Base-by-base conservation (phyloP, 2,113 vertebrate species). In the Ceyx margarethae region DNA sequence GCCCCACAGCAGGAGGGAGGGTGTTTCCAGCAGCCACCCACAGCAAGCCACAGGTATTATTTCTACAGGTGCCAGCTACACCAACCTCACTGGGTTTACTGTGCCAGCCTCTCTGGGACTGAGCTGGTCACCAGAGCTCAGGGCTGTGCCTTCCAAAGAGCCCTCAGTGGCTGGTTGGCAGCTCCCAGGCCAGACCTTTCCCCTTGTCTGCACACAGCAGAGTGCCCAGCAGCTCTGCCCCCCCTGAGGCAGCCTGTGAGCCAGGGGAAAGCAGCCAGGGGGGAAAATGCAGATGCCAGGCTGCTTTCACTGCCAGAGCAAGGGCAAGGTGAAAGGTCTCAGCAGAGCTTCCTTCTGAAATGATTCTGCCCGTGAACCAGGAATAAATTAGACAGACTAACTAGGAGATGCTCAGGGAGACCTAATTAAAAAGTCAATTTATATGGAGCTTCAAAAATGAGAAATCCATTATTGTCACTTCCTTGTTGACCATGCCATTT, bases 221-320 rank as follows among this genome's bases (percentile, higher is more conserved):
- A 68, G 58, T 35, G 33, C 13, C 14, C 26, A 75, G 68, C 2
- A 2, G 3, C 28, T 50, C 5, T 2, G 3, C 31, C 48, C 21
- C 23, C 58, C n/a, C 43, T 1, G 5, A 78, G 65, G 48, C 62
- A 60, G 16, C 13, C 48, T 11, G 12, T 48, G 40, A 78, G 17
- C 0, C 0, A 68, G 35, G 31, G 65, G 45, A 68, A 4, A 2
- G 10, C 50, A 77, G 56, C 56, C 46, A 45, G 26, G 15, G 26
- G 26, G 45, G 79, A 81, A 92, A 56, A 72, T 48, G 53, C 53
- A 56, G 57, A 45, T 33, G 28, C 17, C 51, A 60, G 57, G 43
- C 40, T 85, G 40, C 58, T 65, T 65, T 81, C 11, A 13, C 26
- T 65, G 23, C 29, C 75, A 61, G 58, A 69, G n/a, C 10, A 65